Evolutionary conservation across 2,113 vertebrate species (phyloP).

Genomic region (Merops nubicus): DNA sequence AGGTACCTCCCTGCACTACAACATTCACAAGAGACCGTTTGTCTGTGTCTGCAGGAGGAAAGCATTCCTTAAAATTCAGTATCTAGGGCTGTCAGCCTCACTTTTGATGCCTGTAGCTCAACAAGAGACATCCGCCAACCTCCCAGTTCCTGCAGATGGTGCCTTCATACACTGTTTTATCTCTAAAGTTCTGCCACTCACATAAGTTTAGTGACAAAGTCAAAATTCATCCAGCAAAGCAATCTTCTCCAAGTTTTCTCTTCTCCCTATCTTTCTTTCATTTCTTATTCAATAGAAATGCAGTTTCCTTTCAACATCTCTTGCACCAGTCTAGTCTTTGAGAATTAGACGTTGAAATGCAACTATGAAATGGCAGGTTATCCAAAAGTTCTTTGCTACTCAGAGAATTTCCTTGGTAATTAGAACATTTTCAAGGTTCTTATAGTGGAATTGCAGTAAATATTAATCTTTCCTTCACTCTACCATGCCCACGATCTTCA

Average conservation of each 20-base stretch:
- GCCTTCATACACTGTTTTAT: constrained; percentile 54
- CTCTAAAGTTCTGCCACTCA: constrained; percentile 51
- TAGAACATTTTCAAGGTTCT: constrained; percentile 1
- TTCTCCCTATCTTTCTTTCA: constrained; percentile 29
- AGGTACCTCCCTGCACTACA: background rate
- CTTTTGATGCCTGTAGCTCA: constrained; percentile 48
- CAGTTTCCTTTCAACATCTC: background rate
- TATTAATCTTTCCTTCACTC: background rate
- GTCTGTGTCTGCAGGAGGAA: constrained; percentile 9
- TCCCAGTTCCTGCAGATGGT: constrained; percentile 41
- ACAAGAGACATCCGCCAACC: constrained; percentile 14
- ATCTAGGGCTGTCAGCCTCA: constrained; percentile 19
- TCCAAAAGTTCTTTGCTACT: background rate
- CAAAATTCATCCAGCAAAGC: constrained; percentile 54
- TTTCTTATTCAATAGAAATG: constrained; percentile 11
- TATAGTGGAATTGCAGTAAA: constrained; percentile 5
- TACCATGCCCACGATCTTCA: background rate
- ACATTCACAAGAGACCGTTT: constrained; percentile 17
- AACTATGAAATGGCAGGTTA: background rate
- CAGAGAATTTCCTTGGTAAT: constrained; percentile 10
- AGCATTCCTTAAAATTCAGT: constrained; percentile 41
- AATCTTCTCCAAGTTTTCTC: constrained; percentile 41
- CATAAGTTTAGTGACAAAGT: constrained; percentile 61
- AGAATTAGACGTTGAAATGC: constrained; percentile 14
- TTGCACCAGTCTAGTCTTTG: background rate